Conservation (phyloP, 2,113 vertebrate genomes). For the Eulemur macaco region DNA sequence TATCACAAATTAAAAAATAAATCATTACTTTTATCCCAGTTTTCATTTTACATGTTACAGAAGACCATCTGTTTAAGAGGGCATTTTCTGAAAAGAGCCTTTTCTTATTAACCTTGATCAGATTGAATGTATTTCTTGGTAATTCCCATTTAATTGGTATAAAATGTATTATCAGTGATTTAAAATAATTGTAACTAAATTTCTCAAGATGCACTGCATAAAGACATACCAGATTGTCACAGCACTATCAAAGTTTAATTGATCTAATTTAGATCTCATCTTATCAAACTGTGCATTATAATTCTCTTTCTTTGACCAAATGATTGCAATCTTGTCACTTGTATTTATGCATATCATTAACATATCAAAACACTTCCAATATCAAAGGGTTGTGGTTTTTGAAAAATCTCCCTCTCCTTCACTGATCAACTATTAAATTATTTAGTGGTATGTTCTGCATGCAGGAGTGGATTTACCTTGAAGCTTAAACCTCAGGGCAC, state of each 20-base stretch:
- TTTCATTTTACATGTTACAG: slow-evolving; percentile 51
- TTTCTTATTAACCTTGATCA: slow-evolving; percentile 72
- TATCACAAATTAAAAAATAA: slow-evolving; percentile 61
- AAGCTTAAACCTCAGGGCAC: slow-evolving; percentile 49
- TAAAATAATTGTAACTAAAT: slow-evolving; percentile 79
- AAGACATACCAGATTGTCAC: slow-evolving; percentile 76
- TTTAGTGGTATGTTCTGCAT: slow-evolving; percentile 40
- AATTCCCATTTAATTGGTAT: slow-evolving; percentile 71
- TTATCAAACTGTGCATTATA: slow-evolving; percentile 73
- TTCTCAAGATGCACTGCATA: slow-evolving; percentile 69
- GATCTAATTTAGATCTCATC: slow-evolving; percentile 78
- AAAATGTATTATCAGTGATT: slow-evolving; percentile 72
- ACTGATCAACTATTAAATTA: slow-evolving; percentile 68
- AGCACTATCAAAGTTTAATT: slow-evolving; percentile 84
- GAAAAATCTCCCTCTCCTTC: slow-evolving; percentile 45
- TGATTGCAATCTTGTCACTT: slow-evolving; percentile 74
- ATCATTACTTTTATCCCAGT: slow-evolving; percentile 51
- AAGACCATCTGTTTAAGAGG: slow-evolving; percentile 68
- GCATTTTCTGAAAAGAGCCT: slow-evolving; percentile 64
- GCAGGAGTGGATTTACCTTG: slow-evolving; percentile 52
- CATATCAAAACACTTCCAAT: slow-evolving; percentile 62
- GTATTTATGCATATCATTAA: slow-evolving; percentile 72
- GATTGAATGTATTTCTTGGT: slow-evolving; percentile 64
- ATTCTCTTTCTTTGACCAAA: slow-evolving; percentile 73
- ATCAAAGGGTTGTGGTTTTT: slow-evolving; percentile 62